Conservation (phyloP, 2,888 invertebrate genomes). For the Dichetophora obliterata region DNA sequence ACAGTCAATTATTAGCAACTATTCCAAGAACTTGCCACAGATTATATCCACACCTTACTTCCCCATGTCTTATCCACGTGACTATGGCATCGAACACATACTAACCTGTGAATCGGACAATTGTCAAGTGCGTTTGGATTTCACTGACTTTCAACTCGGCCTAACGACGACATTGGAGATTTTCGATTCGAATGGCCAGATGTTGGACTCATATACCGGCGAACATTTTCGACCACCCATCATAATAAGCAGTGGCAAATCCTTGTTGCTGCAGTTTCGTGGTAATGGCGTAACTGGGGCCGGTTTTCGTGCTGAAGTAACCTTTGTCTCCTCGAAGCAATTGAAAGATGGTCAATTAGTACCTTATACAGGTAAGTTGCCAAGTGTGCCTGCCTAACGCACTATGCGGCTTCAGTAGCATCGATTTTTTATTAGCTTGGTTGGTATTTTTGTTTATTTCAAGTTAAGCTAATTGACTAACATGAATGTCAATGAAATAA, state of each 20-base stretch:
- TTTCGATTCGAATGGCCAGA: constrained; percentile 78
- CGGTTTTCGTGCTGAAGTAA: constrained; percentile 76
- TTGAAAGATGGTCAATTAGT: constrained; percentile 63
- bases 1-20: constrained; percentile 62
- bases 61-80: constrained; percentile 77
- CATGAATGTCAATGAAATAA: background rate
- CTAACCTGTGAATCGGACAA: constrained; percentile 74
- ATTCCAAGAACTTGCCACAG: constrained; percentile 69
- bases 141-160: constrained; percentile 78
- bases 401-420: background rate
- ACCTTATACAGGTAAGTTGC: constrained; percentile 65
- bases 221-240: constrained; percentile 78
- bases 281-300: constrained; percentile 78
- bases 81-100: constrained; percentile 76
- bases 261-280: constrained; percentile 76
- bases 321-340: constrained; percentile 66
- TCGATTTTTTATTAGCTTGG: background rate
- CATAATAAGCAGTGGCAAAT: constrained; percentile 76
- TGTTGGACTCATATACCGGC: constrained; percentile 77
- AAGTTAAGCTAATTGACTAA: background rate
- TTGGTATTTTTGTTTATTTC: background rate
- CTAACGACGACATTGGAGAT: constrained; percentile 78
- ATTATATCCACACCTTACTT: constrained; percentile 78
- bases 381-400: background rate
- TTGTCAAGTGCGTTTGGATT: constrained; percentile 75